Base-by-base conservation (phyloP, 2,888 invertebrate genomes). In the Xanthorhoe spadicearia region DNA sequence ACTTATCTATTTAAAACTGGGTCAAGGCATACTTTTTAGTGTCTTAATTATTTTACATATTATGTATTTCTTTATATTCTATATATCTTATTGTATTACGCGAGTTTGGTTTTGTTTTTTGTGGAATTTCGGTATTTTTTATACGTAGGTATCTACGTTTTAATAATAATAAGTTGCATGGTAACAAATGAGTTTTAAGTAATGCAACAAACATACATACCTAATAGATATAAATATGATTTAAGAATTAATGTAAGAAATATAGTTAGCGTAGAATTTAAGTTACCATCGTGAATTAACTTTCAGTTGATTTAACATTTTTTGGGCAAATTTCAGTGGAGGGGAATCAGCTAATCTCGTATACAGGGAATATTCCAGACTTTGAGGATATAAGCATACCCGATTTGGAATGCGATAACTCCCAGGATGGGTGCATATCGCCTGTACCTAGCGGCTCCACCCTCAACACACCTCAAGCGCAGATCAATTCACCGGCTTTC, bases 361-460 rank as follows among this genome's bases (percentile, higher is more conserved):
- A 93, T 89, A 90, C 92, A 89, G 92, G 92, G 75, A 90, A 87
- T 90, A 88, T 92, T 86, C 93, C 93, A 85, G 92, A 93, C 89
- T 92, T 94, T 86, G 93, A 90, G 80, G 92, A 92, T 80, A 91
- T 93, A 77, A 84, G 76, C 75, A 84, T 92, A 76, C 88, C 91
- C 60, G 89, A 89, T 66, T 75, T 93, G 82, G 89, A 90, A 74
- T 85, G 79, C 56, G 89, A 88, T 46, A 80, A 83, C 74, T 84
- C 88, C 49, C 85, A 85, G 76, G 89, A 86, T n/a, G 75, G 74
- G 19, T 77, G 76, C 61, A 38, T 78, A 68, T 81, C 84, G 60
- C 85, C 88, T 28, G 72, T 77, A 17, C 83, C 83, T 43, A 77
- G 77, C 73, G 80, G 77, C 61, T 83, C 87, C 6, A 83, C 86